Conservation (phyloP, 1,140 invertebrate genomes). For the Nymphalis io region DNA sequence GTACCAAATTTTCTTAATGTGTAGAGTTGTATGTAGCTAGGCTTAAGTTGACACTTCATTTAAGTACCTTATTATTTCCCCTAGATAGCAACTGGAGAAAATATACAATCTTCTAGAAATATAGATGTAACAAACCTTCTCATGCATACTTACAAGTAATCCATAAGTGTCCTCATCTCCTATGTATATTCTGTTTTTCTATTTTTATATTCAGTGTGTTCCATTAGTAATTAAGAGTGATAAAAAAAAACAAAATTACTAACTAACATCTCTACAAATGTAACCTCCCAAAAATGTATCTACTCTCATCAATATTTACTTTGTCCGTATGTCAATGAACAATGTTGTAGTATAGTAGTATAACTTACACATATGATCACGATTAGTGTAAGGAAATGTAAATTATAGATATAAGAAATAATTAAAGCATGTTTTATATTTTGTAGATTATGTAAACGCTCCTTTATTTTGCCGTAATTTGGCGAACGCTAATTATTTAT, state of each 20-base stretch:
- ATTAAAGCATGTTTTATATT: constrained; percentile 79
- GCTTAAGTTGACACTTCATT: constrained; percentile 60
- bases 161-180: constrained; percentile 5
- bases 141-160: constrained; percentile 7
- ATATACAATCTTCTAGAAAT: constrained; percentile 17
- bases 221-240: constrained; percentile 22
- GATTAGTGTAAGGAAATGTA: constrained; percentile 71
- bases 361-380: constrained; percentile 67
- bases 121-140: constrained; percentile 3
- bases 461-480: constrained; percentile 63
- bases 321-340: constrained; percentile 46
- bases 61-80: constrained; percentile 45
- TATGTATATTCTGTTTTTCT: constrained; percentile 23
- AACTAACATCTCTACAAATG: not conserved
- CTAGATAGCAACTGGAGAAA: constrained; percentile 25
- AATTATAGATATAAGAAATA: constrained; percentile 73
- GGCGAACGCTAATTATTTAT: constrained; percentile 78
- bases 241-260: not conserved
- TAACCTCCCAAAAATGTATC: constrained; percentile 21
- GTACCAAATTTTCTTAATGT: constrained; percentile 76
- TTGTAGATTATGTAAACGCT: constrained; percentile 75
- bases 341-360: constrained; percentile 65
- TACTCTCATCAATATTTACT: constrained; percentile 35
- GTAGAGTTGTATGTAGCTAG: constrained; percentile 74
- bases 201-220: constrained; percentile 30